Conservation (phyloP, 2,888 invertebrate species). For the Teleiodes luculella region DNA sequence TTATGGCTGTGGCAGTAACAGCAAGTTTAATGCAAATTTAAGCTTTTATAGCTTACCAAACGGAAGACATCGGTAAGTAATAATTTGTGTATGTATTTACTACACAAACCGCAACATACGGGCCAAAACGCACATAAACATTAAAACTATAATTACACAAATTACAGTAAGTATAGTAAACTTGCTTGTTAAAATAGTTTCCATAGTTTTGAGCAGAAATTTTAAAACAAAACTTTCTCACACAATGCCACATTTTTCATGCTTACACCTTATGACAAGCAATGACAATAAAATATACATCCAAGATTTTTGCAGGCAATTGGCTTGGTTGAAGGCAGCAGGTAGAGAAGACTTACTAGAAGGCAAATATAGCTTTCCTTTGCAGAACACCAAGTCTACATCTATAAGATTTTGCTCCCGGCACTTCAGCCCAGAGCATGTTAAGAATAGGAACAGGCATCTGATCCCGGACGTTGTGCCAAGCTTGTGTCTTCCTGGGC, state of each 20-base stretch:
- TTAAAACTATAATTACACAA: not conserved
- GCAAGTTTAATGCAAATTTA: conserved; percentile 54
- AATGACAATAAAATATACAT: not conserved
- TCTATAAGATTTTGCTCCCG: conserved; percentile 59
- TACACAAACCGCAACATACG: not conserved
- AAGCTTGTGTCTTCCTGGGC: conserved; percentile 47
- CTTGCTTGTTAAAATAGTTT: not conserved
- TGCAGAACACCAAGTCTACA: conserved; percentile 23
- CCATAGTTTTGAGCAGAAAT: not conserved
- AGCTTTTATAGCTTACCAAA: conserved; percentile 63
- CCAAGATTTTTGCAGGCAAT: conserved; percentile 38
- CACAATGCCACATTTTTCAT: too few species aligned
- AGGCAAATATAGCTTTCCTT: conserved; percentile 33
- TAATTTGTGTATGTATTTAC: not conserved
- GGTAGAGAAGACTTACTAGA: conserved; percentile 50
- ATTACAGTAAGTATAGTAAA: not conserved
- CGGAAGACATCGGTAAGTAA: conserved; percentile 48
- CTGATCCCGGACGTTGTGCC: conserved; percentile 56
- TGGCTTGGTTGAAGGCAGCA: conserved; percentile 55
- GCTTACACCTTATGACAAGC: too few species aligned
- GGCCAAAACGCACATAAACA: not conserved
- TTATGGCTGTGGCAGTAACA: conserved; percentile 58
- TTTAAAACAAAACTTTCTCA: not conserved
- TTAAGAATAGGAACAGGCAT: conserved; percentile 47
- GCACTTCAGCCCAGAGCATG: conserved; percentile 50